Base-by-base conservation (phyloP, 2,113 vertebrate species). In the Myotis brandtii region DNA sequence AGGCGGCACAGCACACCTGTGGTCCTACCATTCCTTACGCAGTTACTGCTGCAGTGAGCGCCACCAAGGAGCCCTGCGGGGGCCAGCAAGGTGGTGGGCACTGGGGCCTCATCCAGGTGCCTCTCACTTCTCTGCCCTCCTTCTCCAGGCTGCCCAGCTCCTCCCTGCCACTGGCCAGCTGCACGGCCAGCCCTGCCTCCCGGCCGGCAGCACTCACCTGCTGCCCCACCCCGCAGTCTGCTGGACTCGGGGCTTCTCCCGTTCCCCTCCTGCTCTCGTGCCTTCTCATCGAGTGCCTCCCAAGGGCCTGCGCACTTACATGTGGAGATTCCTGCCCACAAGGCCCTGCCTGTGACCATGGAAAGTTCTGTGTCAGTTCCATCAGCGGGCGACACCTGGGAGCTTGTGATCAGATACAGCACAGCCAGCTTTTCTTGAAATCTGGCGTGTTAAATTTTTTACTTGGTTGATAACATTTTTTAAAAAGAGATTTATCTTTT, bases 11-110 rank as follows among this genome's bases (percentile, higher is more conserved):
- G 30, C 56, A 52, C 62, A 46, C 32, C 40, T 48, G 75, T 87
- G 80, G 64, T 87, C 84, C 70, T 79, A 32, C 87, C 46, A 37
- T 94, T 59, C 54, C 92, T 96, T 81, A 62, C 34, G 64, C 70
- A 64, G 83, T 95, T 93, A 73, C 56, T 10, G 17, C 86, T 37
- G 64, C 21, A 18, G 48, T n/a, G 59, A 52, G 50, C 34, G 77
- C 54, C 72, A 72, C 83, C 17, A 13, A 43, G 94, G 92, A 95
- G 37, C 50, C 84, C 64, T 75, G 52, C 43, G 14, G 66, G 86
- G 64, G n/a, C 94, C 94, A 70, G 34, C 73, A 43, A 62, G 48
- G 30, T 25, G 12, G 73, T 14, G 3, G 66, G 54, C 9, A 6
- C 10, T 9, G 40, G 66, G 25, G 56, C 46, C 48, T 86, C n/a